phyloP scores from a whole-genome alignment of 2,888 invertebrate genomes.

The Pherbina coryleti region DNA sequence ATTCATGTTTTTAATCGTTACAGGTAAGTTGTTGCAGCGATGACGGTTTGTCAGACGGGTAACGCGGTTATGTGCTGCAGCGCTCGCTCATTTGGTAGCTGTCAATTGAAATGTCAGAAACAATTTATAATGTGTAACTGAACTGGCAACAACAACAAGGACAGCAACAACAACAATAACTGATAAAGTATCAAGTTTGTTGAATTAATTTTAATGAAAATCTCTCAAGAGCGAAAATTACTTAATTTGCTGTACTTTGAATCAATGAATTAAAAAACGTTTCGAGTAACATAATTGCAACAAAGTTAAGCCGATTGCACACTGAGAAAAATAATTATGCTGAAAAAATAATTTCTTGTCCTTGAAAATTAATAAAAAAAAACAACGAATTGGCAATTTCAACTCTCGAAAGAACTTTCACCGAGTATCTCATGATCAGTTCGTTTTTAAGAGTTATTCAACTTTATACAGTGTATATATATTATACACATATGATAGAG shows the following conservation, averaged over 20 bases:
- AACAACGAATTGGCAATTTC: no score
- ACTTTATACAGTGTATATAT: no score
- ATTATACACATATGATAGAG: no score
- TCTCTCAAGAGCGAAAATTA: slow-evolving; percentile 14
- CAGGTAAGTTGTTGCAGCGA: slow-evolving; percentile 3
- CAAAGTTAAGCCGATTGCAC: not conserved
- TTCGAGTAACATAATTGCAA: not conserved
- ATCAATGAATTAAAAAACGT: slow-evolving; percentile 21
- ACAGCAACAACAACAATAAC: not conserved
- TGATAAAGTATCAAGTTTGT: slow-evolving; percentile 54
- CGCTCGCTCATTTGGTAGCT: slow-evolving; percentile 59
- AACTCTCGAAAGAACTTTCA: no score
- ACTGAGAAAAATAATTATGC: not conserved
- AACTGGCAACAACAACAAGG: slow-evolving; percentile 38
- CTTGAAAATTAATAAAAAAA: no score
- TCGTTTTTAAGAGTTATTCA: no score
- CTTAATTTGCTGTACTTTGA: not conserved
- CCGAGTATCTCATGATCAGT: no score
- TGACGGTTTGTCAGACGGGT: not conserved
- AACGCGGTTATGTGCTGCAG: not conserved
- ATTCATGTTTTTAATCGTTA: slow-evolving; percentile 6
- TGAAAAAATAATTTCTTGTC: no score
- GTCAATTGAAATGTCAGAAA: slow-evolving; percentile 64
- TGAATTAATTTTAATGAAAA: slow-evolving; percentile 48
- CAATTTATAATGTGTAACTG: slow-evolving; percentile 60